A percentile compares a stretch with the other conserved stretches of the same genome.
phyloP scores from a whole-genome alignment of 1,140 invertebrate species.

The Stegodyphus dumicola region DNA sequence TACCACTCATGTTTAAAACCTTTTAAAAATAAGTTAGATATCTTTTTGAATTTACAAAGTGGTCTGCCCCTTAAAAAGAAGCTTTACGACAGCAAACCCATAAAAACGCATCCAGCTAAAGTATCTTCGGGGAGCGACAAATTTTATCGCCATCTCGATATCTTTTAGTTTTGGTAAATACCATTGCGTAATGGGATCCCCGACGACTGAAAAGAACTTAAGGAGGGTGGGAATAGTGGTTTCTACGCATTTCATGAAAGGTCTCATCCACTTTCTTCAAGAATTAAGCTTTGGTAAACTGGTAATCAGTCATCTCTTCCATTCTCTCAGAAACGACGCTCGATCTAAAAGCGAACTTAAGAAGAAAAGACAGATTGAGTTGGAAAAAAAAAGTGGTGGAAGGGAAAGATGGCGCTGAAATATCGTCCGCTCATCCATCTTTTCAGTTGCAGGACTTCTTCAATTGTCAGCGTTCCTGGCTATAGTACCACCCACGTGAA shows the following conservation, averaged over 20 bases:
- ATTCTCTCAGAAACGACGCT: not conserved
- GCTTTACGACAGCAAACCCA: too few relatives aligned
- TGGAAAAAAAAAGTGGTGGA: not conserved
- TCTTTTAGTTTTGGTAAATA: not conserved
- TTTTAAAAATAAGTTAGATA: too few relatives aligned
- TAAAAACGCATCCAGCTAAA: too few relatives aligned
- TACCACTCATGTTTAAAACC: too few relatives aligned
- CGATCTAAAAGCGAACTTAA: not conserved
- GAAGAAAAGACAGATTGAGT: not conserved
- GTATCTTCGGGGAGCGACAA: too few relatives aligned
- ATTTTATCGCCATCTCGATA: too few relatives aligned
- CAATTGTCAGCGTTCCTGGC: not conserved
- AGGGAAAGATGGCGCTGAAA: not conserved
- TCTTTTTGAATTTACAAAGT: too few relatives aligned
- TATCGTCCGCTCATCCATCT: not conserved
- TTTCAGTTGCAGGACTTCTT: not conserved
- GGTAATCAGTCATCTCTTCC: not conserved
- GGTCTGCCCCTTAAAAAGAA: too few relatives aligned
- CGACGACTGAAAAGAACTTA: not conserved
- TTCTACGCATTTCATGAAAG: too few relatives aligned
- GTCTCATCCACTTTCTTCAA: not conserved
- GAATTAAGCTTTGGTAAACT: not conserved
- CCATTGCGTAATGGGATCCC: not conserved
- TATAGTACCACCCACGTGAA: not conserved
- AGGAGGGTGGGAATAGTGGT: not conserved